Evolutionary conservation across 1,140 invertebrate species (phyloP), one percentile per base, ranked within the genome.

Genomic region (Arctopsyche grandis): DNA sequence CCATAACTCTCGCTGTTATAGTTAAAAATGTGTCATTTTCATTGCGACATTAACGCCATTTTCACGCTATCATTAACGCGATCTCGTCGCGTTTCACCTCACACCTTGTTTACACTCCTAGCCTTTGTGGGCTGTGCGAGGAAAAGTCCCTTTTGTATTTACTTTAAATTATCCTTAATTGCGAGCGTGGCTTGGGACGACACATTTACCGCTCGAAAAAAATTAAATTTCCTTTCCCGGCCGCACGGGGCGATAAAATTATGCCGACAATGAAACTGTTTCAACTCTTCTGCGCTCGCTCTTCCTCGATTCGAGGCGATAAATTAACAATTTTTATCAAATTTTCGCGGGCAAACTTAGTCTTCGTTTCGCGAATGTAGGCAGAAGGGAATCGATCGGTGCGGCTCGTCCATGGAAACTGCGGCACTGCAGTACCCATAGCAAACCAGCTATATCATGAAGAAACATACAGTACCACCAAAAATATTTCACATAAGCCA

Each of bases 111-210:
- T 69, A 69, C 66, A 60, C 63, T 29, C 22, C 16, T 71, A 46
- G 10, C 16, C 16, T 71, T 71, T 44, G 38, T 46, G 38, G 12
- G 14, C 24, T 10, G 21, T 16, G 21, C 60, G 24, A 56, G 29
- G 12, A 52, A 52, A 26, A 10, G 24, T 29, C 69, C 69, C 52
- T 22, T 46, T 71, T 46, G 29, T 71, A 22, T 71, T 71, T 71
- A 48, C 43, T 71, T 46, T 44, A 48, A 71, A 71, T 71, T 71
- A 71, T 46, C 21, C 69, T 71, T 71, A 71, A 71, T 71, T 71
- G 44, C 43, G 24, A 14, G 16, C 26, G 16, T 24, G 66, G 16
- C 48, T 10, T 3, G 48, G 16, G 12, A 19, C 48, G 12, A 60
- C 56, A 60, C 56, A 60, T 60, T 60, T 19, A 21, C n/a, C 56